Base-by-base conservation (phyloP, 2,888 invertebrate genomes). In the Coecobrya sp. region DNA sequence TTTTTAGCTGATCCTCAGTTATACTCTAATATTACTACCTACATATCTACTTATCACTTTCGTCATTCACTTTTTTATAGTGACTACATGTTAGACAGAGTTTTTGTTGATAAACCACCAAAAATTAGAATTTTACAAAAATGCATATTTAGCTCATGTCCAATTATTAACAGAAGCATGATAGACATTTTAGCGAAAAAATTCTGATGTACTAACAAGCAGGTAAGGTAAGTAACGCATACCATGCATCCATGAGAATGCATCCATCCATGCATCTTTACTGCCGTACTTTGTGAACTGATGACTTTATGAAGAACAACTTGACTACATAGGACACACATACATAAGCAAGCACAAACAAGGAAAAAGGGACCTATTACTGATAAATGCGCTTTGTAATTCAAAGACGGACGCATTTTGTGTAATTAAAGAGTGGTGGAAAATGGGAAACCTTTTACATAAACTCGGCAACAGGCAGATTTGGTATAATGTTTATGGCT, bases 391-490 rank as follows among this genome's bases (percentile, higher is more conserved):
- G 4, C 30, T 68, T 10, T 68, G 68, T 68, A 16, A 30, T 7
- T 68, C 22, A 22, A 59, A 68, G 65, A 27, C 7, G 22, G 13
- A 30, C 1, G 68, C 59, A 59, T 19, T 13, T 11, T 25, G 62
- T 10, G 62, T 62, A 30, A 68, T 68, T 68, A 68, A n/a, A 62
- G n/a, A n/a, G 22, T 62, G 62, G 62, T 62, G 25, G 7, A 68
- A 68, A 68, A 36, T 68, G 68, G 59, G 68, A 30, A 68, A 68
- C 13, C 30, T 68, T 68, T 68, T 68, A 30, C 22, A 68, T 62
- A 62, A 62, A 25, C 62, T 22, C 10, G 10, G 22, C 8, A 68
- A 30, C 13, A 68, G 30, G 16, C 16, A 30, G 30, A 2, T 11
- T 52, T 52, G 52, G n/a, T 52, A 10, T 52, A 5, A 52, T 52